Percentiles rank a stretch among this genome's conserved stretches.
phyloP scores from a whole-genome alignment of 2,797 vertebrate species.

The Cottoperca gobio region DNA sequence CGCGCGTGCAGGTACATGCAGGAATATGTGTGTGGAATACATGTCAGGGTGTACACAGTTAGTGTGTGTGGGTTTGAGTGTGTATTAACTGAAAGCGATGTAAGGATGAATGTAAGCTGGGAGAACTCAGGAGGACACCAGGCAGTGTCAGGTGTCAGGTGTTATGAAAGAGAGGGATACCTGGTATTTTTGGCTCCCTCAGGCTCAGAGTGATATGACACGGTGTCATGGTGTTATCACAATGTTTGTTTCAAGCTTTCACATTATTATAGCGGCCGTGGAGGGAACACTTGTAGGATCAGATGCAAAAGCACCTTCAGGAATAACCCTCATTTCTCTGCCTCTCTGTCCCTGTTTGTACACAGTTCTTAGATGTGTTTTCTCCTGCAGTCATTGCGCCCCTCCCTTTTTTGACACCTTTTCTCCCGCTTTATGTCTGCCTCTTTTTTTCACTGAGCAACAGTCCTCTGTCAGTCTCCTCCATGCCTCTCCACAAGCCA shows the following conservation, averaged over 20 bases:
- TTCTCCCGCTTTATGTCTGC: constrained; percentile 25
- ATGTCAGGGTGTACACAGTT: not conserved
- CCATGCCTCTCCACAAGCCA: constrained; percentile 11
- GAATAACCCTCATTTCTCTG: constrained; percentile 59
- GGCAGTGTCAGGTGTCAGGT: constrained; percentile 50
- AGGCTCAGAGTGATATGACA: constrained; percentile 51
- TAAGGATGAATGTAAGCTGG: constrained; percentile 32
- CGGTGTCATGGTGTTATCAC: constrained; percentile 37
- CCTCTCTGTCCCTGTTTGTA: constrained; percentile 56
- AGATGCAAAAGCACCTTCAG: constrained; percentile 59
- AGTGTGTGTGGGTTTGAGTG: constrained; percentile 12
- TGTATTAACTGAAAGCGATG: constrained; percentile 34
- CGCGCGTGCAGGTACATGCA: constrained; percentile 8
- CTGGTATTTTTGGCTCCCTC: constrained; percentile 56
- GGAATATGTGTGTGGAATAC: constrained; percentile 1
- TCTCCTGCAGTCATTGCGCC: constrained; percentile 5
- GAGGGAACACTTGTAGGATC: constrained; percentile 64
- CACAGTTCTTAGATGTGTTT: constrained; percentile 53
- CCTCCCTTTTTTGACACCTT: constrained; percentile 21
- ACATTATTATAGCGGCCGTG: constrained; percentile 51
- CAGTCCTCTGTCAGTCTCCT: constrained; percentile 32
- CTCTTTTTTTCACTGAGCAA: constrained; percentile 32
- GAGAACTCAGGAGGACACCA: constrained; percentile 31
- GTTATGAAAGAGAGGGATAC: constrained; percentile 46
- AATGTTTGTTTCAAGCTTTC: constrained; percentile 64